Percentiles rank a stretch among this genome's conserved stretches.
These are phyloP conservation scores for Agrypnus murinus DNA, from an alignment of 2,888 invertebrate genomes.

Conservation along the genomic window DNA sequence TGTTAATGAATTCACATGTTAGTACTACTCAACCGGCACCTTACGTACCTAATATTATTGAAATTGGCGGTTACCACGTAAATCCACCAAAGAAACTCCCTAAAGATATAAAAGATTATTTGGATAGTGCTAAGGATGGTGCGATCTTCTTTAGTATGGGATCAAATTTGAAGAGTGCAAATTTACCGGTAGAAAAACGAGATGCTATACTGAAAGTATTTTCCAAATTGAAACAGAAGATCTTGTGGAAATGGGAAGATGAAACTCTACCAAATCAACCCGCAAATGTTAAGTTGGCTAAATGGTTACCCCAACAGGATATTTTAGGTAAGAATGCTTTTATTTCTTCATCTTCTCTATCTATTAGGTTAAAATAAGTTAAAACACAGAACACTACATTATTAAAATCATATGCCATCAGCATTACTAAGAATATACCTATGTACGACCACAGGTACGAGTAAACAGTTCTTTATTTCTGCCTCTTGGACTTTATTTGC, in stretches of 20 bases:
- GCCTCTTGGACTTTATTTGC: no score
- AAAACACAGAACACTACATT: no score
- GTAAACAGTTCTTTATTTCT: no score
- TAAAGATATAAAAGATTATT: conserved; percentile 74
- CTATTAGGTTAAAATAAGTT: no score
- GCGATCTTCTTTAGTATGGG: conserved; percentile 79
- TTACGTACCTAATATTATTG: conserved; percentile 73
- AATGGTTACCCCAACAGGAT: conserved; percentile 64
- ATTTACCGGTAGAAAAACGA: conserved; percentile 73
- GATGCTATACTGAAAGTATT: conserved; percentile 76
- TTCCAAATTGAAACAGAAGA: no score
- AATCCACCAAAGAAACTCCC: conserved; percentile 72
- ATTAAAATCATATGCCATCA: no score
- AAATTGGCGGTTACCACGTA: no score
- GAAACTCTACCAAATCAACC: conserved; percentile 53
- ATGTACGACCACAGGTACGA: no score
- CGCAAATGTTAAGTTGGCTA: conserved; percentile 45
- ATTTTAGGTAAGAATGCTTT: conserved; percentile 62
- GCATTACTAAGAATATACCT: no score
- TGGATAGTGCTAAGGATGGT: no score
- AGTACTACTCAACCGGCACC: conserved; percentile 69
- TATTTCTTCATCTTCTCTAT: no score
- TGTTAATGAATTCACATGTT: no score
- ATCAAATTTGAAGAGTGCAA: conserved; percentile 74
- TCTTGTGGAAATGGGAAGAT: conserved; percentile 84